Percentiles rank a stretch among this genome's conserved stretches.
Evolutionary conservation across 2,888 invertebrate species (phyloP).

Genomic region (Platynereis dumerilii): DNA sequence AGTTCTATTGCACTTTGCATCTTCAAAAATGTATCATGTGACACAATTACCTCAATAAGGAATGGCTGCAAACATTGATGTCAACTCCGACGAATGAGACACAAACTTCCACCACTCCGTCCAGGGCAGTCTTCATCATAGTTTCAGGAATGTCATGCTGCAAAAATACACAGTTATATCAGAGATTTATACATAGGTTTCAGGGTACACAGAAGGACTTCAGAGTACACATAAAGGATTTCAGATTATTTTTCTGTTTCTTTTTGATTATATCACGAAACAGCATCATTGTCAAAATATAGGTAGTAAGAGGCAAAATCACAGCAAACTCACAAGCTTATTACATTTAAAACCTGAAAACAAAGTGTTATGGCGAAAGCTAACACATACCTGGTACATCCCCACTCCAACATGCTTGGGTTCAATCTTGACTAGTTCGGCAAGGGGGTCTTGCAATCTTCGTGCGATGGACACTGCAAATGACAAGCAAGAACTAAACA

Average conservation of each 20-base stretch:
- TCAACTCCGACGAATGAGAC: constrained; percentile 95
- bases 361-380: too few species aligned
- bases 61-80: constrained; percentile 83
- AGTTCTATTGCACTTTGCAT: background rate
- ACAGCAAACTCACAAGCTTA: background rate
- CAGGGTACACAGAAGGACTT: too few species aligned
- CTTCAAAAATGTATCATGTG: background rate
- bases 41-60: constrained; percentile 77
- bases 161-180: too few species aligned
- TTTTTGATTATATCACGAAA: too few species aligned
- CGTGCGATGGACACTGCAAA: constrained; percentile 74
- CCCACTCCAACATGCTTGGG: constrained; percentile 92
- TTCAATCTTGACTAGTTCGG: constrained; percentile 91
- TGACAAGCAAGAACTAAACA: background rate
- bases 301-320: background rate
- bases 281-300: too few species aligned
- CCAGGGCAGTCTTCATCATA: constrained; percentile 73
- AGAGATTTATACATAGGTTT: too few species aligned
- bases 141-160: constrained; percentile 86
- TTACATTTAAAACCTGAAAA: background rate
- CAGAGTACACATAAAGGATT: too few species aligned
- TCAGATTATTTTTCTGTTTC: too few species aligned
- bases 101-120: constrained; percentile 84
- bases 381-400: constrained; percentile 73
- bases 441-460: constrained; percentile 86